Percentiles rank a stretch among this genome's conserved stretches.
Evolutionary conservation across 1,140 invertebrate genomes (phyloP).

Genomic region (Bombus balteatus): DNA sequence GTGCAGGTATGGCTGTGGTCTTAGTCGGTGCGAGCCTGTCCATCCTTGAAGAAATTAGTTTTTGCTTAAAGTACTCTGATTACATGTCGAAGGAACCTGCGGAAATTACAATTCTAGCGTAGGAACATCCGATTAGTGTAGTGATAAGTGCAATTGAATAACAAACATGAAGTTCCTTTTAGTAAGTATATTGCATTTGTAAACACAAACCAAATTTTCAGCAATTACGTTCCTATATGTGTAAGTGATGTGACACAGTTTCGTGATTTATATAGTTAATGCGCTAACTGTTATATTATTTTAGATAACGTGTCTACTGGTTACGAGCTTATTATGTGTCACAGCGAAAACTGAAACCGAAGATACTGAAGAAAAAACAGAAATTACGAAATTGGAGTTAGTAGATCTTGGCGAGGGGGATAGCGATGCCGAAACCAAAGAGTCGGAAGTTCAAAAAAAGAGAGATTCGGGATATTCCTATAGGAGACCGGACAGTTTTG

Average conservation of each 20-base stretch:
- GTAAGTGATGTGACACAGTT: neutral
- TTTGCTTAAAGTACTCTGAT: constrained; percentile 38
- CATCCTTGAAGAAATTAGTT: constrained; percentile 77
- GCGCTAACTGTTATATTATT: neutral
- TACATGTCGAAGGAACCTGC: constrained; percentile 47
- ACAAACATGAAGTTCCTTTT: constrained; percentile 71
- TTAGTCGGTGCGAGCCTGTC: constrained; percentile 77
- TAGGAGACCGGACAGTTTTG: constrained; percentile 56
- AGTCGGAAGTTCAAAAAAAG: constrained; percentile 71
- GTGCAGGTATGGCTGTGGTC: constrained; percentile 76
- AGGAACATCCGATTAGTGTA: constrained; percentile 53
- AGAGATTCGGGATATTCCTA: constrained; percentile 75
- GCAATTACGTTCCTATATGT: neutral
- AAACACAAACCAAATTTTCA: neutral
- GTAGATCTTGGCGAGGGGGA: constrained; percentile 47
- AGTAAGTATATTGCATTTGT: constrained; percentile 62
- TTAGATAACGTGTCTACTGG: constrained; percentile 55
- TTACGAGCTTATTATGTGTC: constrained; percentile 24
- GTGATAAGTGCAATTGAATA: constrained; percentile 71
- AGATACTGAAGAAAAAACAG: constrained; percentile 23
- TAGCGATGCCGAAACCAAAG: constrained; percentile 17
- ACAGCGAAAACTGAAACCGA: constrained; percentile 29
- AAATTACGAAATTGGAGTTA: constrained; percentile 57
- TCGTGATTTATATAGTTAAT: neutral
- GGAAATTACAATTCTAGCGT: neutral